Evolutionary conservation across 2,113 vertebrate genomes (phyloP).

Genomic region (Phocoena phocoena): DNA sequence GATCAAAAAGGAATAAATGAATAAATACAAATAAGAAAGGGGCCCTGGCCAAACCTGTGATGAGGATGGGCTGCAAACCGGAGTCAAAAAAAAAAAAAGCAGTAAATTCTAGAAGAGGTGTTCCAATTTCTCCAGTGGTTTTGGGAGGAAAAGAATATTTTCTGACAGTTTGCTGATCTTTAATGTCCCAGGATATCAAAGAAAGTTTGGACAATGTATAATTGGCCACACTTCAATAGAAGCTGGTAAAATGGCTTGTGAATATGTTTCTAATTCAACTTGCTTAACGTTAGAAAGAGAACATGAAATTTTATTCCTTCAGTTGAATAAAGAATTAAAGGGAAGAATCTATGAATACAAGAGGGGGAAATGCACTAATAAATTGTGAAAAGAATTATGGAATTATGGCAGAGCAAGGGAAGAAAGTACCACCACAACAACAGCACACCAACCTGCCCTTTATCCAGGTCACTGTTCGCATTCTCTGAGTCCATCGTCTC

Average conservation of each 20-base stretch:
- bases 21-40: not conserved
- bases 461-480: slow-evolving; percentile 78
- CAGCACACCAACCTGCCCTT: slow-evolving; percentile 78
- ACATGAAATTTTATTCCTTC: not conserved
- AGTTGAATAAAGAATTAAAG: not conserved
- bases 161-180: not conserved
- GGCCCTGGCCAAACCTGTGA: not conserved
- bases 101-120: not conserved
- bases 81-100: not conserved
- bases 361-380: not conserved
- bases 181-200: not conserved
- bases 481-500: slow-evolving; percentile 84
- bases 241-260: not conserved
- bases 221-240: not conserved
- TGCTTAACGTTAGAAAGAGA: not conserved
- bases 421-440: not conserved
- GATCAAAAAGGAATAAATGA: not conserved
- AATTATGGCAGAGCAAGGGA: not conserved
- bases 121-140: not conserved
- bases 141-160: not conserved
- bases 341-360: not conserved
- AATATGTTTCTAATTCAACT: slow-evolving; percentile 10
- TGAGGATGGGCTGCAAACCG: not conserved
- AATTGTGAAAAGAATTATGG: not conserved
- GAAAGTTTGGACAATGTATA: not conserved